Conservation (phyloP, 2,113 vertebrate species). For the Plotosus lineatus region DNA sequence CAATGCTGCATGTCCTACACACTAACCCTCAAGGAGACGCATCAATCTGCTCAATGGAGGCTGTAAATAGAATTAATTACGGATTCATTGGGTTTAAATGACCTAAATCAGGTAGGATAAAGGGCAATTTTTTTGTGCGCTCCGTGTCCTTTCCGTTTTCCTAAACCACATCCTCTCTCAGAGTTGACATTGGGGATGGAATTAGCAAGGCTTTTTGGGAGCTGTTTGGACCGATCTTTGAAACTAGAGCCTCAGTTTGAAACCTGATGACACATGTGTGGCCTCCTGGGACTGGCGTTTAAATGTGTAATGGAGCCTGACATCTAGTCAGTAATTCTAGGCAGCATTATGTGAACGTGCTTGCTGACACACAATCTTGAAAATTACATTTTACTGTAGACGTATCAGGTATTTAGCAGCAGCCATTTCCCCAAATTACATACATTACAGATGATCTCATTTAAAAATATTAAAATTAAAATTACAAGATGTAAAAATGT, state of each 20-base stretch:
- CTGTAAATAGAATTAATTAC: constrained; percentile 76
- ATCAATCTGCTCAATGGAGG: constrained; percentile 77
- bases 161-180: constrained; percentile 21
- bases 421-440: neutral
- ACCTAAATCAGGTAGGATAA: constrained; percentile 78
- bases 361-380: neutral
- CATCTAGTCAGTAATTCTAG: constrained; percentile 16
- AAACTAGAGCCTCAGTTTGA: constrained; percentile 33
- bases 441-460: too few relatives aligned
- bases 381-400: neutral
- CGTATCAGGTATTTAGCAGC: neutral
- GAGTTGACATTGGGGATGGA: constrained; percentile 32
- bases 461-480: neutral
- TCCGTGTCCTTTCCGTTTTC: constrained; percentile 9
- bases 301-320: constrained; percentile 33
- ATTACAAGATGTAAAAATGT: neutral
- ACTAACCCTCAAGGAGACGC: constrained; percentile 81
- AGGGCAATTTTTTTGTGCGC: constrained; percentile 61
- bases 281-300: constrained; percentile 28
- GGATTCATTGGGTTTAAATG: constrained; percentile 82
- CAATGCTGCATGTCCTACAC: constrained; percentile 66
- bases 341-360: constrained; percentile 19
- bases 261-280: constrained; percentile 29
- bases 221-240: constrained; percentile 40
- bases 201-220: constrained; percentile 35